Conservation (phyloP, 2,113 vertebrate species). For the Conger conger region DNA sequence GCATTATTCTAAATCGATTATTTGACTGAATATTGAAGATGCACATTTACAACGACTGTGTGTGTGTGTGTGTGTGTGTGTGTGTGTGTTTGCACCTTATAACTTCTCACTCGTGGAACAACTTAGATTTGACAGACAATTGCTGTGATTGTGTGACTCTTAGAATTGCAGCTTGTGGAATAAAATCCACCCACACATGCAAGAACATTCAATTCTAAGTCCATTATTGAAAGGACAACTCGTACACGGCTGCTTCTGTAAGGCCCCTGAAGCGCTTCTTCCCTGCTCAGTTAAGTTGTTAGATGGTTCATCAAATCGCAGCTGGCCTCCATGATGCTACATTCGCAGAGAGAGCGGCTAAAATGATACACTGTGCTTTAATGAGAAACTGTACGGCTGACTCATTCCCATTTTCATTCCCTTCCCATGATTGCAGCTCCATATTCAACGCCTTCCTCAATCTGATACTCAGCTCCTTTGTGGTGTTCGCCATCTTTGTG, state of each 20-base stretch:
- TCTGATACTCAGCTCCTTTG: constrained; percentile 83
- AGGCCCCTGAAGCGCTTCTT: not conserved
- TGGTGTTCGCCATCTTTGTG: constrained; percentile 86
- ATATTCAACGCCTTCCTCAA: constrained; percentile 89
- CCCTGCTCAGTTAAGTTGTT: not conserved
- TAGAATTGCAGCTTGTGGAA: constrained; percentile 7
- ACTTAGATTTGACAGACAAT: not conserved
- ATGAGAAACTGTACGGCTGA: not conserved
- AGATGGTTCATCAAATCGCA: not conserved
- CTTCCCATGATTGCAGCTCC: constrained; percentile 68
- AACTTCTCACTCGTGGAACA: not conserved
- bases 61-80: not conserved
- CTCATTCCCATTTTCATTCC: not conserved
- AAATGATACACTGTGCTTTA: not conserved
- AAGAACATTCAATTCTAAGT: not conserved
- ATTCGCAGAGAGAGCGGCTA: not conserved
- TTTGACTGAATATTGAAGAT: not conserved
- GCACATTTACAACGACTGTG: not conserved
- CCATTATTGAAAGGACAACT: not conserved
- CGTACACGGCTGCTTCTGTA: not conserved
- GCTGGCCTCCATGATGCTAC: not conserved
- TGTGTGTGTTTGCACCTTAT: not conserved
- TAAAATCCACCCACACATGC: constrained; percentile 7
- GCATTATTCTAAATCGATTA: not conserved
- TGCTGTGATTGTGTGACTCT: not conserved